phyloP scores from a whole-genome alignment of 2,797 vertebrate genomes.

The Anableps anableps region DNA sequence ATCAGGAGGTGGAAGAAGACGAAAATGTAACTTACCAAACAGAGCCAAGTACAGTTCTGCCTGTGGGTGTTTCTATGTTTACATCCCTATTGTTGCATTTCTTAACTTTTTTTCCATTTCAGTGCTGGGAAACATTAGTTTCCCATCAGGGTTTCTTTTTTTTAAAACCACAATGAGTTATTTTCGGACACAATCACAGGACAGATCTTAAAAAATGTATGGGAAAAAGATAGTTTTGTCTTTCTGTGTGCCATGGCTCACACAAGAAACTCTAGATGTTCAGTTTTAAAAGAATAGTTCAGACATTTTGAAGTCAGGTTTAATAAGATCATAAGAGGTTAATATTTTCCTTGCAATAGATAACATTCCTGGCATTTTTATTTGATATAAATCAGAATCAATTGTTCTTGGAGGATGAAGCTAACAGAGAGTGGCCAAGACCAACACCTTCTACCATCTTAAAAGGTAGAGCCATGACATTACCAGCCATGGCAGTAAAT shows the following conservation, averaged over 20 bases:
- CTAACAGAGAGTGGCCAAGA: not conserved
- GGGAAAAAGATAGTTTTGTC: not conserved
- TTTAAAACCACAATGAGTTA: conserved; percentile 13
- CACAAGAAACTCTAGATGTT: not conserved
- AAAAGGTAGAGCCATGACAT: too few relatives aligned
- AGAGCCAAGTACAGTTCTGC: conserved; percentile 10
- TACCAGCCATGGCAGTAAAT: too few relatives aligned
- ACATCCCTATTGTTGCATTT: conserved; percentile 22
- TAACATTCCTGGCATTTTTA: not conserved
- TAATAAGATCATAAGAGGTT: not conserved
- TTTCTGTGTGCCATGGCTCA: not conserved
- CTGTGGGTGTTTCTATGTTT: conserved; percentile 26
- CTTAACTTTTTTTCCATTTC: conserved; percentile 5
- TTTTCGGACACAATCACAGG: conserved; percentile 13
- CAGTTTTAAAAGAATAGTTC: not conserved
- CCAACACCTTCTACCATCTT: not conserved
- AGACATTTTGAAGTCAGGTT: not conserved
- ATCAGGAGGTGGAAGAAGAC: conserved; percentile 29
- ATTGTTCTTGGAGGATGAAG: not conserved
- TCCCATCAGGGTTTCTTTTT: conserved; percentile 2
- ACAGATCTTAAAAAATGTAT: conserved; percentile 7
- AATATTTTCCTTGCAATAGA: not conserved
- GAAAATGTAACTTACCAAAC: conserved; percentile 5
- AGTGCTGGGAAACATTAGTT: conserved; percentile 1
- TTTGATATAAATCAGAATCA: not conserved